phyloP scores from a whole-genome alignment of 2,888 invertebrate species.

The Ganaspis brasiliensis region DNA sequence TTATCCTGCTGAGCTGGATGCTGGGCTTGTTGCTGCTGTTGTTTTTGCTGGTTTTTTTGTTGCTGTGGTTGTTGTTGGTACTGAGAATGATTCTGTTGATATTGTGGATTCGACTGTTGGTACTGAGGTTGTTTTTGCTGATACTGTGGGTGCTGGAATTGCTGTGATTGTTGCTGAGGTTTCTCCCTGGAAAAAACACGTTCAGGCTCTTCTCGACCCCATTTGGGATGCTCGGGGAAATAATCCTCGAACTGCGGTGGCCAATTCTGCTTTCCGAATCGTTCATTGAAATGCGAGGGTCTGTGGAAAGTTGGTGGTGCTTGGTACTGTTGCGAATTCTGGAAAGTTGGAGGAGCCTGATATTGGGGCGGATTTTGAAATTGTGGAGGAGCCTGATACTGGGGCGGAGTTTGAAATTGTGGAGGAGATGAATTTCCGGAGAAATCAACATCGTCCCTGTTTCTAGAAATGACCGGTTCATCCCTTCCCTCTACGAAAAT shows the following conservation, averaged over 20 bases:
- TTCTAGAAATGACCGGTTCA: conserved; percentile 88
- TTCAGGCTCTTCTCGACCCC: conserved; percentile 44
- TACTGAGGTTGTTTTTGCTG: conserved; percentile 68
- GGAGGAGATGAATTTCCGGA: conserved; percentile 71
- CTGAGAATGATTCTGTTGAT: conserved; percentile 73
- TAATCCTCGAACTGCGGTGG: conserved; percentile 48
- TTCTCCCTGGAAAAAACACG: conserved; percentile 16
- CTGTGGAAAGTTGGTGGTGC: conserved; percentile 52
- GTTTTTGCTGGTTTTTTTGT: conserved; percentile 66
- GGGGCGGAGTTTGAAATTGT: conserved; percentile 75
- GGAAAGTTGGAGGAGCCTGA: conserved; percentile 49
- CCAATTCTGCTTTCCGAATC: conserved; percentile 46
- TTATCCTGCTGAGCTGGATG: conserved; percentile 74
- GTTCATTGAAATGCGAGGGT: conserved; percentile 39
- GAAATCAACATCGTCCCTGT: conserved; percentile 80
- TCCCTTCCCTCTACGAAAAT: conserved; percentile 94
- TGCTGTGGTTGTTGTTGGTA: conserved; percentile 68
- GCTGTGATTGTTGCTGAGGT: conserved; percentile 58
- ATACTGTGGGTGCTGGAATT: conserved; percentile 67
- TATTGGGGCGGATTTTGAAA: conserved; percentile 76
- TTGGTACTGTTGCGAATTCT: conserved; percentile 65
- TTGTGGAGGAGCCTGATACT: conserved; percentile 80
- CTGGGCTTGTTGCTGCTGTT: conserved; percentile 72
- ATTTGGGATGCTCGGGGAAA: conserved; percentile 50
- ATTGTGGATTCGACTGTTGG: conserved; percentile 70